These are phyloP conservation scores for Sitophilus oryzae DNA, from an alignment of 1,140 invertebrate species.

Conservation along the genomic window DNA sequence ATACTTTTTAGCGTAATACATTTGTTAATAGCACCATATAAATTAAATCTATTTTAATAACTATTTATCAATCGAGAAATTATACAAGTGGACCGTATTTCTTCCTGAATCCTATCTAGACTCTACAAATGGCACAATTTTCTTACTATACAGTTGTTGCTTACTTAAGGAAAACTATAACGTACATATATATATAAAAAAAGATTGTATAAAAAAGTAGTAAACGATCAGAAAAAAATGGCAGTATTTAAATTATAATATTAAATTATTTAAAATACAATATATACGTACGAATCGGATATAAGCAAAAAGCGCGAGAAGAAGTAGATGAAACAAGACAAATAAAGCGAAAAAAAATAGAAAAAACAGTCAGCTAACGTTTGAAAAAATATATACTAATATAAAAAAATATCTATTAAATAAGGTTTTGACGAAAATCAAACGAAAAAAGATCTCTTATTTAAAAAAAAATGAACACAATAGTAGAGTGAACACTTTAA, in stretches of 20 bases:
- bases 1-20: conserved; percentile 25
- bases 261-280: too few relatives aligned
- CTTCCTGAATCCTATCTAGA: conserved; percentile 20
- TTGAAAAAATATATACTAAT: conserved; percentile 3
- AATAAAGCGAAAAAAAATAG: conserved; percentile 24
- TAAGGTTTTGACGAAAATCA: neutral
- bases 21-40: conserved; percentile 36
- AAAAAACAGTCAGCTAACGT: conserved; percentile 23
- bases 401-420: conserved; percentile 14
- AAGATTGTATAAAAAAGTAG: conserved; percentile 31
- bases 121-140: conserved; percentile 38
- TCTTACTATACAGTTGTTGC: conserved; percentile 25
- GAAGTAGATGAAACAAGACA: conserved; percentile 13
- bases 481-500: conserved; percentile 32
- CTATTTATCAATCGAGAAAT: conserved; percentile 20
- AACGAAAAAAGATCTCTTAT: conserved; percentile 7
- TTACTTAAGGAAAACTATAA: conserved; percentile 32
- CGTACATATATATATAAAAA: conserved; percentile 28
- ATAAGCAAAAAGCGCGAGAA: conserved; percentile 23
- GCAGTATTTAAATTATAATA: conserved; percentile 35
- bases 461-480: conserved; percentile 34
- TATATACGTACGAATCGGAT: conserved; percentile 23
- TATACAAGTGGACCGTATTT: conserved; percentile 30
- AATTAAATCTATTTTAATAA: conserved; percentile 30
- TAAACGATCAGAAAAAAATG: conserved; percentile 34